Evolutionary conservation across 35 echinoderm and acorn worm species (phyloP).

Genomic region (Apostichopus japonicus): DNA sequence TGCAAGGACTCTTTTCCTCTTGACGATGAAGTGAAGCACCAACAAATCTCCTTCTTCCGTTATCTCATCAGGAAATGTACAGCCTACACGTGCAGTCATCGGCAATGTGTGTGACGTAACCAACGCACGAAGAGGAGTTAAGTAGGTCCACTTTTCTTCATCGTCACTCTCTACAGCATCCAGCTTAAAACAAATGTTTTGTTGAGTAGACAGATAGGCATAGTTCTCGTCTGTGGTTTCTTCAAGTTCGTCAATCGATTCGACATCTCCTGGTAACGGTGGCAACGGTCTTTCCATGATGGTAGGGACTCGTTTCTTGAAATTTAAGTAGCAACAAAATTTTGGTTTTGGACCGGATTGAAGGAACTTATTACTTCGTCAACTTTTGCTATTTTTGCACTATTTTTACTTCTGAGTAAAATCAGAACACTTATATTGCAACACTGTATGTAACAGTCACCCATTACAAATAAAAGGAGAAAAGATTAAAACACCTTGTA

Average conservation of each 20-base stretch:
- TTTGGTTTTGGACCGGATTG: no score
- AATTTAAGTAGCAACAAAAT: no score
- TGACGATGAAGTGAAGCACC: slow-evolving; percentile 5
- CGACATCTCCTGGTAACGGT: not conserved
- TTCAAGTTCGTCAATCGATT: not conserved
- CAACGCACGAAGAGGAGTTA: not conserved
- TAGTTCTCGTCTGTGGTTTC: not conserved
- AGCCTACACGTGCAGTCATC: not conserved
- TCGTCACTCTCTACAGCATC: not conserved
- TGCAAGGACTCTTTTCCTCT: not conserved
- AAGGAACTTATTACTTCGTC: no score
- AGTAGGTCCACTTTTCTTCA: not conserved
- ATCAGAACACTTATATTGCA: no score
- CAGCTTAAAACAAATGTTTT: not conserved
- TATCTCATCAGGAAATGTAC: not conserved
- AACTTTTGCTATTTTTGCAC: no score
- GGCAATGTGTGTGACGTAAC: slow-evolving; percentile 11
- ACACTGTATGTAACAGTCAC: no score
- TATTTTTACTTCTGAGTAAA: no score
- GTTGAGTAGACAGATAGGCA: not conserved
- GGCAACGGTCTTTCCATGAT: not conserved
- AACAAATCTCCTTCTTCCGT: slow-evolving; percentile 6
- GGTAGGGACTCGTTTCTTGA: no score
- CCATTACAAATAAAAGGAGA: no score
- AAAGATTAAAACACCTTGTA: no score